Base-by-base conservation (phyloP, 2,113 vertebrate genomes). In the Isichthys henryi region DNA sequence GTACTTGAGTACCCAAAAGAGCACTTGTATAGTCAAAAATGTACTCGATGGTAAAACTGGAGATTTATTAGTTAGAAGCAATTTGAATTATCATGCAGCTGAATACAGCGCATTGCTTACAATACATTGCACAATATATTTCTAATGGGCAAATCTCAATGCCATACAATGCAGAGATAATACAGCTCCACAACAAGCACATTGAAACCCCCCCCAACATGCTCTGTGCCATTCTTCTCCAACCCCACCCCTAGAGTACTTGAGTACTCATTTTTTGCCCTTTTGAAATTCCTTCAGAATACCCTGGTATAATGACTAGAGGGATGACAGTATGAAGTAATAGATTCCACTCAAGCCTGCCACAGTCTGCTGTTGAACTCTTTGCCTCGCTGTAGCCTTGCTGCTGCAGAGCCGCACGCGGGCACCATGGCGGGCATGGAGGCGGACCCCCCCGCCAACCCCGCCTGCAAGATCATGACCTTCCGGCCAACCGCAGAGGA, bases 401-500 rank as follows among this genome's bases (percentile, higher is more conserved):
- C 3, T 66, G 6, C 86, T 88, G 62, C 49, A 62, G 92, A 90
- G 91, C 93, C 91, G 2, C n/a, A 35, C 50, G n/a, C 49, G 85
- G 85, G 93, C 93, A 95, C 93, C 92, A 99, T 99, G 98, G 96
- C 97, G 93, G 94, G 93, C 91, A 93, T 92, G 86, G 94, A 93
- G 92, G 95, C 91, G 46, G 96, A 93, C 86, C 93, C 94, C 94
- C 95, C 97, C 92, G 96, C 95, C 89, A 99, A 99, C 89, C 95
- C 97, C 93, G 94, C 96, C 92, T 99, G 97, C 95, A 99, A 99
- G 95, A 99, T 99, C 74, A 99, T 99, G 98, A 99, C 97, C 91
- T 99, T 99, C 94, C 96, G 96, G 91, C 98, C 98, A 88, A 97
- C 97, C 3, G 96, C 98, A 96, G 97, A 97, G 92, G 98, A 99